These are phyloP conservation scores for Chrysotoxum bicinctum DNA, from an alignment of 2,888 invertebrate genomes.

Conservation along the genomic window DNA sequence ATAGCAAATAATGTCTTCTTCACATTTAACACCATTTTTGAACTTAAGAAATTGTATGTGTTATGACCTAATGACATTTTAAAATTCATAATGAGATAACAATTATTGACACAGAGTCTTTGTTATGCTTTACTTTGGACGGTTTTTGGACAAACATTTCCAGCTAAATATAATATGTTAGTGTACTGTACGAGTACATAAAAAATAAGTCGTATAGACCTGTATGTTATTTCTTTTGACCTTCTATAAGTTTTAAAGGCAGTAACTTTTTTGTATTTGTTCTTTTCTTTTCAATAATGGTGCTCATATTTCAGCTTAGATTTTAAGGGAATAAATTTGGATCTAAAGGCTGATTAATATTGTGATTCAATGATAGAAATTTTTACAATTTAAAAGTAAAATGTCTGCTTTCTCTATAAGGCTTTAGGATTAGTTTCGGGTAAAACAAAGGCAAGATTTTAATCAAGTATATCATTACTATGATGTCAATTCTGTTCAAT, in stretches of 20 bases:
- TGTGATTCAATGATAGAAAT: too few species aligned
- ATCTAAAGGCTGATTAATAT: too few species aligned
- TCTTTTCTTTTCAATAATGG: background rate
- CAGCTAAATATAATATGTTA: background rate
- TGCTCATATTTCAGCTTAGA: background rate
- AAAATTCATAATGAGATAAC: constrained; percentile 45
- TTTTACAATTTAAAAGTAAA: too few species aligned
- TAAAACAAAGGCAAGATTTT: too few species aligned
- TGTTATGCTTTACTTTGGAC: background rate
- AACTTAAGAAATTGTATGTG: constrained; percentile 4
- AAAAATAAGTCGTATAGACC: background rate
- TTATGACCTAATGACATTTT: constrained; percentile 34
- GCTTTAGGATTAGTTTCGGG: too few species aligned
- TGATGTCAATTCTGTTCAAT: too few species aligned
- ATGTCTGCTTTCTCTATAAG: too few species aligned
- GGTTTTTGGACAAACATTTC: background rate
- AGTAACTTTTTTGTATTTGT: background rate
- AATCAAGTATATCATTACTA: too few species aligned
- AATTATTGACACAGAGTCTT: constrained; percentile 6
- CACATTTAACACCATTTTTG: constrained; percentile 47
- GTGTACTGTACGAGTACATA: background rate
- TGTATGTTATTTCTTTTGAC: constrained; percentile 1
- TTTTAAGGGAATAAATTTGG: too few species aligned
- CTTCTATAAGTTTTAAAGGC: constrained; percentile 30
- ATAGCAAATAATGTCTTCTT: constrained; percentile 19